These are phyloP conservation scores for Caloenas nicobarica DNA, from an alignment of 2,113 vertebrate species.

Conservation along the genomic window DNA sequence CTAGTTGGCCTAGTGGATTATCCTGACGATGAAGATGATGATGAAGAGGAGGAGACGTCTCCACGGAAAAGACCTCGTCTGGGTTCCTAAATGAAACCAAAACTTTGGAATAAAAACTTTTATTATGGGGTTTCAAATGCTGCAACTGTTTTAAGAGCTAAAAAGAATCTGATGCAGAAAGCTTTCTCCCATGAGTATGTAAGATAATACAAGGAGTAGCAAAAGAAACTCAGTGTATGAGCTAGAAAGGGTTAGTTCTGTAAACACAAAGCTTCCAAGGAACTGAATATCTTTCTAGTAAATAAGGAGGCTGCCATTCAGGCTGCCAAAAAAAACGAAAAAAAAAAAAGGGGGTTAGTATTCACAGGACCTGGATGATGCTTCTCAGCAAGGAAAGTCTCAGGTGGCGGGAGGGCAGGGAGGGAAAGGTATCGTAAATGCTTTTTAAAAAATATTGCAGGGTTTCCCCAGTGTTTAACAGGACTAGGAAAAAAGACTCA, in stretches of 20 bases:
- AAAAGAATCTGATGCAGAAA: constrained; percentile 77
- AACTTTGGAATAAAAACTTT: constrained; percentile 60
- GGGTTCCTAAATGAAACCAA: constrained; percentile 86
- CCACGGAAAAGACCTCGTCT: constrained; percentile 94
- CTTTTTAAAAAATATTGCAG: constrained; percentile 71
- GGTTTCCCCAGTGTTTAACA: constrained; percentile 70
- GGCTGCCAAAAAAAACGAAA: constrained; percentile 76
- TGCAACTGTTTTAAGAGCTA: constrained; percentile 80
- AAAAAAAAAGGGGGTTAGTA: constrained; percentile 71
- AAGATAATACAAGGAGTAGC: constrained; percentile 80
- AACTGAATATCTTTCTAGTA: constrained; percentile 77
- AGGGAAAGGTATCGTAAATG: constrained; percentile 65
- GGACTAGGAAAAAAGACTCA: constrained; percentile 60
- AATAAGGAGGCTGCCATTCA: constrained; percentile 77
- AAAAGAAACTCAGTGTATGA: constrained; percentile 73
- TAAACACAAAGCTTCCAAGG: constrained; percentile 76
- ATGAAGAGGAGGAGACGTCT: constrained; percentile 92
- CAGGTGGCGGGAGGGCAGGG: constrained; percentile 72
- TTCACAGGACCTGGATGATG: constrained; percentile 84
- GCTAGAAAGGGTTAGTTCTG: constrained; percentile 79
- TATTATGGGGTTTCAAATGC: constrained; percentile 78
- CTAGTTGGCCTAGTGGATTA: constrained; percentile 97
- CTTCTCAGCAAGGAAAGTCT: constrained; percentile 74
- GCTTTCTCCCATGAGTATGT: constrained; percentile 77
- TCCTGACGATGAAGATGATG: constrained; percentile 95